Conservation (phyloP, 2,797 vertebrate species). For the Oreortyx pictus region DNA sequence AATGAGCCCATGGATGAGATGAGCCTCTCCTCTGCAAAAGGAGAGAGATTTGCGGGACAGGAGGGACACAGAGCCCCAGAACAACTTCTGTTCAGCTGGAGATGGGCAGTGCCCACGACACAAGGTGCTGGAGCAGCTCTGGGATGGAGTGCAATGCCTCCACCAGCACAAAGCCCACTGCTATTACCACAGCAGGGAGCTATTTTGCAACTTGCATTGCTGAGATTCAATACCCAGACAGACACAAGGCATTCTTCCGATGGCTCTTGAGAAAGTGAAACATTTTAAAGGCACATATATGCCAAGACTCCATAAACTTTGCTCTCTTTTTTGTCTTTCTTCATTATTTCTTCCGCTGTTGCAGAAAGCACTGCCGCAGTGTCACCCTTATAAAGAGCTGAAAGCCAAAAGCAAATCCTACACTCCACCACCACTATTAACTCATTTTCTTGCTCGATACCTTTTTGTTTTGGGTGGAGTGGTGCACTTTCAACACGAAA, state of each 20-base stretch:
- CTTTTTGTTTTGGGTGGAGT: background rate
- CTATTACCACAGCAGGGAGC: background rate
- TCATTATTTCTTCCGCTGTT: background rate
- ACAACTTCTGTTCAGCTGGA: background rate
- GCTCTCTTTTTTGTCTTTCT: background rate
- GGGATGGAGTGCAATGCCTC: fast-evolving
- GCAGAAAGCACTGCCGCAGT: background rate
- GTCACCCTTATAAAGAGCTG: background rate
- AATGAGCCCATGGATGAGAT: background rate
- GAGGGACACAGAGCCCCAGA: background rate
- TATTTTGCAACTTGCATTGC: background rate
- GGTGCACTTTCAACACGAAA: background rate
- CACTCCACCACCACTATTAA: background rate
- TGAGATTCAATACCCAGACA: background rate
- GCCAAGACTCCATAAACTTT: background rate
- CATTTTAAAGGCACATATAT: background rate
- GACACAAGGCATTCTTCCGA: background rate
- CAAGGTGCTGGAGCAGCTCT: background rate
- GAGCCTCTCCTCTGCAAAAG: background rate
- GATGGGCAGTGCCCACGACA: background rate
- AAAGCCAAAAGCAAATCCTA: background rate
- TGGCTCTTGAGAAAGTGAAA: background rate
- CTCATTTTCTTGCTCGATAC: background rate
- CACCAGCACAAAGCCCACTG: background rate
- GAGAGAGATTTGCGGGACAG: fast-evolving